Evolutionary conservation across 2,113 vertebrate genomes (phyloP).

Genomic region (Crypturellus undulatus): DNA sequence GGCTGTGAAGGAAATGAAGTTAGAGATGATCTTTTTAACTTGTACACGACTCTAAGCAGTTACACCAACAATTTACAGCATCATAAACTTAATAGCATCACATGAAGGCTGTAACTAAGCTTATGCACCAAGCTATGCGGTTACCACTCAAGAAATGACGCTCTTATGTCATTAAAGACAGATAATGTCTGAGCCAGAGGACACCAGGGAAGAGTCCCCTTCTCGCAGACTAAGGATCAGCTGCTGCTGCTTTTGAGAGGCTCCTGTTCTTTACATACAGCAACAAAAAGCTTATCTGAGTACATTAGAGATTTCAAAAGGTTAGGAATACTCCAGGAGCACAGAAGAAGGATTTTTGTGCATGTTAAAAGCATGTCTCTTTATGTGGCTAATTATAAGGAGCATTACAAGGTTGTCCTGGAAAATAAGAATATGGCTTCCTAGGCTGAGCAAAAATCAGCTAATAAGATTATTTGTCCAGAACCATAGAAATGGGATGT

Average conservation of each 20-base stretch:
- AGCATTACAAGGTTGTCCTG: neutral
- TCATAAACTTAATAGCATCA: neutral
- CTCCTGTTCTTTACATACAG: neutral
- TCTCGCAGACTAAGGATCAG: neutral
- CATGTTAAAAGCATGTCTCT: neutral
- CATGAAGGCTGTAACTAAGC: neutral
- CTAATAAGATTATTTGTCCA: neutral
- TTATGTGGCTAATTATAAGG: neutral
- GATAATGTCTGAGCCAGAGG: neutral
- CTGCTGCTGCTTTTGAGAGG: neutral
- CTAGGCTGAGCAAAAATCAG: neutral
- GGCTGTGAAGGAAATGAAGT: neutral
- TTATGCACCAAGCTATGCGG: neutral
- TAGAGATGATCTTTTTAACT: neutral
- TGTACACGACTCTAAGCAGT: neutral
- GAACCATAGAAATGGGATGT: neutral
- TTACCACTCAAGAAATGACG: neutral
- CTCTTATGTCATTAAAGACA: neutral
- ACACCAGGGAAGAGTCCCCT: neutral
- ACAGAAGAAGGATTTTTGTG: neutral
- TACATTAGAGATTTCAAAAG: neutral
- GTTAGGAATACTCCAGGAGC: neutral
- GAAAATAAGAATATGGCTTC: neutral
- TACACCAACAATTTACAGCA: neutral
- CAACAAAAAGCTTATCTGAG: neutral